A percentile compares a stretch with the other conserved stretches of the same genome.
Evolutionary conservation across 2,113 vertebrate species (phyloP).

Genomic region (Poeciliopsis prolifica): DNA sequence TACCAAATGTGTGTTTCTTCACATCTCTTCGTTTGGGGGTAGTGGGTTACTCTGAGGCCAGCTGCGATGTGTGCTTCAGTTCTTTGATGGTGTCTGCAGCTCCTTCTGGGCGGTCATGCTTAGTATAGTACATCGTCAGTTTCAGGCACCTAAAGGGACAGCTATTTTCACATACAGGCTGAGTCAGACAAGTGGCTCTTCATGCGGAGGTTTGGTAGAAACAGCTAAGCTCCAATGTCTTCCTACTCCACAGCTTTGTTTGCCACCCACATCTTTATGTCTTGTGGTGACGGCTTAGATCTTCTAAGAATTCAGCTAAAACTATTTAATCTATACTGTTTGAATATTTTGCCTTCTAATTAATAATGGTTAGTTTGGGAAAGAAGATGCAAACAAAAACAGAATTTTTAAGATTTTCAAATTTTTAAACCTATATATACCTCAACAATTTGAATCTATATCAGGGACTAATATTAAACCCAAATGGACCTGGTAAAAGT

Average conservation of each 20-base stretch:
- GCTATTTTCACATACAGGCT: slow-evolving; percentile 18
- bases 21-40: slow-evolving; percentile 41
- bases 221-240: slow-evolving; percentile 21
- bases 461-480: not conserved
- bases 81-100: slow-evolving; percentile 28
- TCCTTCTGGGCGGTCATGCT: slow-evolving; percentile 24
- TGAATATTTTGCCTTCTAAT: slow-evolving; percentile 9
- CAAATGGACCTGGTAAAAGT: not conserved
- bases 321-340: slow-evolving; percentile 2
- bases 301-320: slow-evolving; percentile 22
- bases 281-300: slow-evolving; percentile 11
- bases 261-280: slow-evolving; percentile 29
- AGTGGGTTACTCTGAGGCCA: slow-evolving; percentile 26
- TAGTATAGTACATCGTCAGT: slow-evolving; percentile 20
- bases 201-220: slow-evolving; percentile 25
- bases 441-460: too few species aligned
- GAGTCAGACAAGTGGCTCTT: slow-evolving; percentile 21
- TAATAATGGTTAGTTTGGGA: slow-evolving; percentile 21
- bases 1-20: slow-evolving; percentile 34
- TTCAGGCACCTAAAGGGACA: slow-evolving; percentile 11
- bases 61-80: slow-evolving; percentile 26
- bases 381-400: not conserved
- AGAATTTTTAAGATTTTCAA: not conserved
- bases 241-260: slow-evolving; percentile 27
- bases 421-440: not conserved